Percentiles rank a stretch among this genome's conserved stretches.
Evolutionary conservation across 2,113 vertebrate species (phyloP).

Genomic region (Pardalotus punctatus): DNA sequence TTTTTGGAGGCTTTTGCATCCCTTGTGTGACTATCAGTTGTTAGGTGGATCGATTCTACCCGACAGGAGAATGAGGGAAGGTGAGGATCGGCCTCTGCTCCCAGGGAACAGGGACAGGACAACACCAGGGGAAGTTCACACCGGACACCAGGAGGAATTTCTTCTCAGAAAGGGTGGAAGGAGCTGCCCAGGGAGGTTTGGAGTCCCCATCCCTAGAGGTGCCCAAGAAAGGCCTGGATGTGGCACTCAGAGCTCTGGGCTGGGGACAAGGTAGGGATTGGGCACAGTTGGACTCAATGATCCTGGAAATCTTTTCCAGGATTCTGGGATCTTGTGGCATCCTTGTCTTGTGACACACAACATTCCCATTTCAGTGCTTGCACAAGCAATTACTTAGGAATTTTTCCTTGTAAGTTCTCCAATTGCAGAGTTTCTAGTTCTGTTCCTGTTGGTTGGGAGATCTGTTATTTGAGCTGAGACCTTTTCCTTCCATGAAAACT

Average conservation of each 20-base stretch:
- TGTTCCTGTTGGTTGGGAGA: neutral
- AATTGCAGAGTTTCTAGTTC: neutral
- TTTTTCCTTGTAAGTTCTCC: neutral
- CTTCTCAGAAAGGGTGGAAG: neutral
- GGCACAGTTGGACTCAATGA: rapidly evolving
- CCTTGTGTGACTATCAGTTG: neutral
- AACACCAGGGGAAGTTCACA: neutral
- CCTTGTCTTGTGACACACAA: neutral
- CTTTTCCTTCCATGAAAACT: neutral
- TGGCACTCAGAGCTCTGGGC: neutral
- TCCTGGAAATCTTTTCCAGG: neutral
- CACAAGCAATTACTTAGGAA: neutral
- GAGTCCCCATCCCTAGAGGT: neutral
- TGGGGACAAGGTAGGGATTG: too few species aligned
- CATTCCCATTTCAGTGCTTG: neutral
- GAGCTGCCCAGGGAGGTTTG: neutral
- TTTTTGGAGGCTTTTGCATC: neutral
- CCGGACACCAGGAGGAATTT: neutral
- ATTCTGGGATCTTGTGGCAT: neutral
- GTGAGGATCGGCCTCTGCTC: neutral
- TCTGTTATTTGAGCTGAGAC: neutral
- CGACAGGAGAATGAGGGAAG: rapidly evolving
- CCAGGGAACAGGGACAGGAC: neutral
- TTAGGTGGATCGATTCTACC: too few species aligned
- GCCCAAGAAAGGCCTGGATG: rapidly evolving